Conservation (phyloP, 2,797 vertebrate genomes). For the Macrochelys suwanniensis region DNA sequence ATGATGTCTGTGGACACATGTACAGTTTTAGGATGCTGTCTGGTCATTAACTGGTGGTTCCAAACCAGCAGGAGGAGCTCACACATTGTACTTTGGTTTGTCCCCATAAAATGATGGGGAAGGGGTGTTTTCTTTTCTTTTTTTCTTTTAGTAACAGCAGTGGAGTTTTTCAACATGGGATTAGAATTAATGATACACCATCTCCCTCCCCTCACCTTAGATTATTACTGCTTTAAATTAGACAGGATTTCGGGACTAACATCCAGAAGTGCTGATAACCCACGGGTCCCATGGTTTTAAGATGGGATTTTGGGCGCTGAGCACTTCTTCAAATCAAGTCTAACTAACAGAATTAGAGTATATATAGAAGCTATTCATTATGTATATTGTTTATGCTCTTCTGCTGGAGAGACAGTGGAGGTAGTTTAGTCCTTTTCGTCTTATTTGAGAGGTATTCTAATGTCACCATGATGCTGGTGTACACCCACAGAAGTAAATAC, state of each 20-base stretch:
- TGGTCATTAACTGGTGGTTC: not conserved
- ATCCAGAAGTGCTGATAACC: not conserved
- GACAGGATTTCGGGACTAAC: not conserved
- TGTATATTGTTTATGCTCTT: not conserved
- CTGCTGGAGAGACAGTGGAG: not conserved
- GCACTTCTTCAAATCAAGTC: not conserved
- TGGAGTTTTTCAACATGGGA: not conserved
- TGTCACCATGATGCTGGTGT: not conserved
- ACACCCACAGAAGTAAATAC: not conserved
- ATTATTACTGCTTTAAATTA: not conserved
- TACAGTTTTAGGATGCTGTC: not conserved
- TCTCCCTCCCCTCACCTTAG: not conserved
- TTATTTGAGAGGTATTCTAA: not conserved
- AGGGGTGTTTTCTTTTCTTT: not conserved
- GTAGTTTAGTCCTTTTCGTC: not conserved
- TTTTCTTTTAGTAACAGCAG: not conserved
- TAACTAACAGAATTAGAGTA: not conserved
- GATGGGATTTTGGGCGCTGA: not conserved
- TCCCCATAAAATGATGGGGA: not conserved
- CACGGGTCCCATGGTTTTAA: not conserved
- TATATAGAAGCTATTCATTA: not conserved
- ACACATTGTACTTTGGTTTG: not conserved
- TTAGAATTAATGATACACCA: not conserved
- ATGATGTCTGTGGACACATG: not conserved
- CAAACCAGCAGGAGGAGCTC: not conserved